These are phyloP conservation scores for Zhengitettix transpicula DNA, from an alignment of 2,888 invertebrate genomes.

Conservation along the genomic window DNA sequence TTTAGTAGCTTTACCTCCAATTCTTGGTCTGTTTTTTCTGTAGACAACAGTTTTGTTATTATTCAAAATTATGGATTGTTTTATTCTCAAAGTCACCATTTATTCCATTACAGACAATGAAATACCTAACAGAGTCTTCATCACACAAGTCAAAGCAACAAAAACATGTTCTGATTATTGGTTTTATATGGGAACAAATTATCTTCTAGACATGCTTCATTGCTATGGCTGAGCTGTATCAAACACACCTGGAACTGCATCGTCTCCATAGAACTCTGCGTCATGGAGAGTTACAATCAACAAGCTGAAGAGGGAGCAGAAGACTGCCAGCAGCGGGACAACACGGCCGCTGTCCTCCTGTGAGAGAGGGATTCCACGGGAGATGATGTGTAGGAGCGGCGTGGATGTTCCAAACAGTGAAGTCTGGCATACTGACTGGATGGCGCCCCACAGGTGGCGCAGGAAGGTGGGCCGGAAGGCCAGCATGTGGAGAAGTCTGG, in stretches of 20 bases:
- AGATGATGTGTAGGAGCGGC: constrained; percentile 45
- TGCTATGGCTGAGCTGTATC: too few species aligned
- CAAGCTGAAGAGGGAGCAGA: constrained; percentile 66
- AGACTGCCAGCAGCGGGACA: constrained; percentile 63
- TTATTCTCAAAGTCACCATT: too few species aligned
- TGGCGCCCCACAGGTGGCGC: constrained; percentile 50
- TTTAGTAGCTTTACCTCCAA: too few species aligned
- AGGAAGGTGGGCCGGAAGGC: constrained; percentile 66
- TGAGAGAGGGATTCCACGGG: constrained; percentile 44
- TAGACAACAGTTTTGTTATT: too few species aligned
- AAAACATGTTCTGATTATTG: too few species aligned
- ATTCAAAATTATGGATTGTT: too few species aligned
- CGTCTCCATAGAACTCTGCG: constrained; percentile 56
- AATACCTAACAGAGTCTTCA: too few species aligned
- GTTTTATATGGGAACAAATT: too few species aligned
- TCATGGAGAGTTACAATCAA: constrained; percentile 72
- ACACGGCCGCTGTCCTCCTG: constrained; percentile 47
- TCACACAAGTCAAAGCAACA: too few species aligned
- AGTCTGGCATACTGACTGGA: constrained; percentile 28
- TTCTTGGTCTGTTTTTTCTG: too few species aligned
- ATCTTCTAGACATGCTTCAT: too few species aligned
- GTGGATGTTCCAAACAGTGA: constrained; percentile 33
- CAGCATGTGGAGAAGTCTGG: constrained; percentile 55
- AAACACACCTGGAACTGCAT: constrained; percentile 16
- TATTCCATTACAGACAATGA: too few species aligned